Evolutionary conservation across 1,140 invertebrate species (phyloP).

Genomic region (Drosophila pseudoobscura): DNA sequence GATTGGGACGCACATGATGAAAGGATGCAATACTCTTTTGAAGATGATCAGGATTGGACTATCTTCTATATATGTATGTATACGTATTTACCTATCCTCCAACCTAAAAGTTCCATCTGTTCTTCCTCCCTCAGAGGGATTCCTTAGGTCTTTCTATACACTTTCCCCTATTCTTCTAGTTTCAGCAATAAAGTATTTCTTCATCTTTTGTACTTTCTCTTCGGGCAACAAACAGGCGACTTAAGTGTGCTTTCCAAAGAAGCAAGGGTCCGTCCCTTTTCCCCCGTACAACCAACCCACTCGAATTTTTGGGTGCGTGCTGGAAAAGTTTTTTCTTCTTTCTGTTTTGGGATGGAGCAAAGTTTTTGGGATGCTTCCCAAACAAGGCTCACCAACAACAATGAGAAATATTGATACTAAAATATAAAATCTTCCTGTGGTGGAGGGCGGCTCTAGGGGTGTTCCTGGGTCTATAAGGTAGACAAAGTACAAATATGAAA

Average conservation of each 20-base stretch:
- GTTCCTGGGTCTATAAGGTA: slow-evolving; percentile 46
- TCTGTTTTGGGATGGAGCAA: slow-evolving; percentile 35
- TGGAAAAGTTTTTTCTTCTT: slow-evolving; percentile 44
- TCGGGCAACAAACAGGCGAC: slow-evolving; percentile 30
- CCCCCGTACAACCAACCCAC: slow-evolving; percentile 18
- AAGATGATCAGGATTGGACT: too few relatives aligned
- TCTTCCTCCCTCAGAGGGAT: too few relatives aligned
- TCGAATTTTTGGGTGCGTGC: slow-evolving; percentile 53
- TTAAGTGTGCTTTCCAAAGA: slow-evolving; percentile 56
- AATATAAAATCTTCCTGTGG: slow-evolving; percentile 57
- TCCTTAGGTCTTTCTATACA: background rate
- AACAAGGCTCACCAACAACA: slow-evolving; percentile 55
- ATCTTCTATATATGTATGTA: too few relatives aligned
- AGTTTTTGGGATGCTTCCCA: slow-evolving; percentile 41
- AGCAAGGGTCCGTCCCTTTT: slow-evolving; percentile 23
- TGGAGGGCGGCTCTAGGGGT: background rate
- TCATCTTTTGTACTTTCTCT: slow-evolving; percentile 12
- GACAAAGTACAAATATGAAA: slow-evolving; percentile 73
- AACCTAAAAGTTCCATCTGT: too few relatives aligned
- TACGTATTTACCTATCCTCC: too few relatives aligned
- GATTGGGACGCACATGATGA: background rate
- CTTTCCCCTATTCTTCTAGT: slow-evolving; percentile 11
- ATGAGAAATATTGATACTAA: slow-evolving; percentile 77
- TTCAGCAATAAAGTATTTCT: slow-evolving; percentile 40
- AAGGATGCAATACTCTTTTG: background rate